Percentiles rank a stretch among this genome's conserved stretches.
These are phyloP conservation scores for Pterocles orientalis DNA, from an alignment of 2,113 vertebrate species.

Conservation along the genomic window DNA sequence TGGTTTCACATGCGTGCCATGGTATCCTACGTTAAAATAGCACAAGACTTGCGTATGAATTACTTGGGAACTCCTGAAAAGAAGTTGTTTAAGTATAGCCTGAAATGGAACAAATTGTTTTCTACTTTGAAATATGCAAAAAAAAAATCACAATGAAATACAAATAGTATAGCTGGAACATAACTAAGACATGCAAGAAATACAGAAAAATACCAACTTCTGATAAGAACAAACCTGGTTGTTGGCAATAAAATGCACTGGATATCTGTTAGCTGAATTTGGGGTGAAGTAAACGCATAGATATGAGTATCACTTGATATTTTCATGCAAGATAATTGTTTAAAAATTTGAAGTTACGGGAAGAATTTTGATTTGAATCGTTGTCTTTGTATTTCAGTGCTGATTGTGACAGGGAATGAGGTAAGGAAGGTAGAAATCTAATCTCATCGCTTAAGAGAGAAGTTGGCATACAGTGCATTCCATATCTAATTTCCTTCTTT, in stretches of 20 bases:
- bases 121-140: neutral
- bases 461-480: conserved; percentile 17
- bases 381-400: conserved; percentile 1
- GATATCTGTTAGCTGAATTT: neutral
- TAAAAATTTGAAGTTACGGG: neutral
- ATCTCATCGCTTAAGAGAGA: neutral
- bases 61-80: neutral
- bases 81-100: neutral
- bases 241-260: neutral
- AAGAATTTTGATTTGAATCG: neutral
- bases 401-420: conserved; percentile 11
- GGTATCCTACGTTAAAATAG: neutral
- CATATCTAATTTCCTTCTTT: conserved; percentile 40
- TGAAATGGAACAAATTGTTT: neutral
- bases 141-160: neutral
- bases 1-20: neutral
- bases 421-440: conserved; percentile 35
- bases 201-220: neutral
- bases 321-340: neutral
- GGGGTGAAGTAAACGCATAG: neutral
- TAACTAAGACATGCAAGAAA: neutral
- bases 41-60: neutral
- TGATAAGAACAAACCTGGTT: neutral
- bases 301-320: neutral
- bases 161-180: neutral